phyloP scores from a whole-genome alignment of 2,888 invertebrate genomes.

The Diadegma fenestrale region DNA sequence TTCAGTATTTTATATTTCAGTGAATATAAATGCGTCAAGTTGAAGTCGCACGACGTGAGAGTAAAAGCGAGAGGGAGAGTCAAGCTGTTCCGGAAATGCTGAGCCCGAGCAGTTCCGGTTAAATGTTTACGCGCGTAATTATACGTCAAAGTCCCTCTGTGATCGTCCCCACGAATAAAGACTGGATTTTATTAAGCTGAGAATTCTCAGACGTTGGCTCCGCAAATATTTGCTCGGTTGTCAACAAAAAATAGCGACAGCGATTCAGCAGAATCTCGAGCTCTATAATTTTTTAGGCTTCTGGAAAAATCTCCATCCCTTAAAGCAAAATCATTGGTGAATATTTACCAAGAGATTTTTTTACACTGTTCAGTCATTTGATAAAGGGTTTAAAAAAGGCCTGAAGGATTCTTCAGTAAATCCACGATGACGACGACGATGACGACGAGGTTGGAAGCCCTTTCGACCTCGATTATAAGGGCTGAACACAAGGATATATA shows the following conservation, averaged over 20 bases:
- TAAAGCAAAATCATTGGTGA: background rate
- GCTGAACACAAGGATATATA: constrained; percentile 53
- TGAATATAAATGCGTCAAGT: constrained; percentile 16
- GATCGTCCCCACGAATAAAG: constrained; percentile 49
- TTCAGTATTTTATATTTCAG: constrained; percentile 12
- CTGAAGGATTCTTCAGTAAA: constrained; percentile 46
- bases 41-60: constrained; percentile 70
- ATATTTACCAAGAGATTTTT: constrained; percentile 19
- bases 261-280: too few relatives aligned
- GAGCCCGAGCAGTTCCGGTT: constrained; percentile 76
- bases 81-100: constrained; percentile 77
- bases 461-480: constrained; percentile 68
- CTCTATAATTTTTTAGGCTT: background rate
- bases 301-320: background rate
- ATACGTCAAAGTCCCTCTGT: constrained; percentile 65
- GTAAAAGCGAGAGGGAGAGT: constrained; percentile 27
- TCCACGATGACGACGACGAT: constrained; percentile 50
- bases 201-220: constrained; percentile 20
- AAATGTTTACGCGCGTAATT: constrained; percentile 78
- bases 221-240: background rate
- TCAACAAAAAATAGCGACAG: background rate
- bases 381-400: constrained; percentile 38
- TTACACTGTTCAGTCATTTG: constrained; percentile 31
- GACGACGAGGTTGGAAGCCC: constrained; percentile 50
- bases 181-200: constrained; percentile 27